Conservation (phyloP, 2,888 invertebrate species). For the Xestia sexstrigata region DNA sequence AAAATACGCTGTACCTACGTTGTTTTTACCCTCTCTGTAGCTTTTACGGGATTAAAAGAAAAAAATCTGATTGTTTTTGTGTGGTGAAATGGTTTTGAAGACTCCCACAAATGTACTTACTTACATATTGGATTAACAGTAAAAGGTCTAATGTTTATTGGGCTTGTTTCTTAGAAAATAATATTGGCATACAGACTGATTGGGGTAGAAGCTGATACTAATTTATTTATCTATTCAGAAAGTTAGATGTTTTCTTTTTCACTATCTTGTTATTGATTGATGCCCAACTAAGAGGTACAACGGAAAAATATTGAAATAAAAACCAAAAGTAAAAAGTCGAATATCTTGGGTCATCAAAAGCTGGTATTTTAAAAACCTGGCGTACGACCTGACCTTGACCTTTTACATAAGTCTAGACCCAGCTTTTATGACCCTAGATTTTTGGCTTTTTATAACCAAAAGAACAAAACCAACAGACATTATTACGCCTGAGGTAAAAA, state of each 20-base stretch:
- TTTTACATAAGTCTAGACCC: background rate
- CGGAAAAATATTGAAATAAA: background rate
- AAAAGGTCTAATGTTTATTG: conserved; percentile 34
- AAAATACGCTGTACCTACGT: background rate
- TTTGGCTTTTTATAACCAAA: background rate
- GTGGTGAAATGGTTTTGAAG: conserved; percentile 28
- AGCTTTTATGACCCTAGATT: background rate
- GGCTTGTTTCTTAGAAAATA: conserved; percentile 3
- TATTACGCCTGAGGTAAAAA: background rate
- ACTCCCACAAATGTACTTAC: conserved; percentile 10
- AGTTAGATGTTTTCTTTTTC: background rate
- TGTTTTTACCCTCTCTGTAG: background rate
- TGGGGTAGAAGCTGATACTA: background rate
- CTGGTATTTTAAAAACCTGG: background rate
- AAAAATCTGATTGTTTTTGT: conserved; percentile 8
- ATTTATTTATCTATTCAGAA: background rate
- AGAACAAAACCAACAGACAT: background rate
- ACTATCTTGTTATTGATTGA: background rate
- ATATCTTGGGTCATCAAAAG: background rate
- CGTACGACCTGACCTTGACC: background rate
- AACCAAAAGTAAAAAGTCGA: background rate
- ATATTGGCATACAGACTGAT: background rate
- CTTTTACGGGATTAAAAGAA: conserved; percentile 27
- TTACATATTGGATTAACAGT: conserved; percentile 38
- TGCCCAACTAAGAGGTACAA: background rate